Evolutionary conservation across 2,797 vertebrate species (phyloP), one percentile per base, ranked within the genome.

Genomic region (Taenioides sp.): DNA sequence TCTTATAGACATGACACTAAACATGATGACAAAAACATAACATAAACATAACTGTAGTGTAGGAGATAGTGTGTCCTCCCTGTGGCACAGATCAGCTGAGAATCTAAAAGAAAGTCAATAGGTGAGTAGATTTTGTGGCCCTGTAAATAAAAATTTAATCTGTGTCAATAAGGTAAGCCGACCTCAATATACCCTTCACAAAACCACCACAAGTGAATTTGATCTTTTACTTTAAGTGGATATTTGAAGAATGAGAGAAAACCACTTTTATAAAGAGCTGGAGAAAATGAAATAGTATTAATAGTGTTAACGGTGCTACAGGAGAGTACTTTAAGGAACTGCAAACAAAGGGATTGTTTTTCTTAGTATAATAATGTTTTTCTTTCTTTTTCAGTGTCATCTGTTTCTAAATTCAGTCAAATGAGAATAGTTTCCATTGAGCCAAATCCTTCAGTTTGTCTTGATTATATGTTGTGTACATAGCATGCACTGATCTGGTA

Each of bases 101-200:
- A 50, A 50, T 65, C 64, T 27, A 28, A 65, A 43, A 64, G 37
- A 65, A 65, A 49, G 43, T 65, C 64, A 17, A 65, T 65, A 65
- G 64, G 64, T 50, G 43, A 65, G 64, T 50, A 27, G 3, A 50
- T 49, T 65, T 20, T 65, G 22, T 50, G 43, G 40, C 43, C 62
- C 64, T 27, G 64, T 23, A 27, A 65, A 65, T 65, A 65, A 65
- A 49, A 50, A 62, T 49, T 50, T 50, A 65, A 50, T 65, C 64
- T 65, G 7, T 50, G 43, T 65, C 64, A 65, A 50, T 65, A 65
- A 49, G 23, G 49, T 65, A 65, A 65, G 17, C 64, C 23, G 43
- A 47, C 43, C 16, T 27, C 64, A 49, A 5, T 49, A 47, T 43
- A 50, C 50, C 43, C 23, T 47, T 40, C 63, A 50, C 43, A 65